Evolutionary conservation across 2,113 vertebrate genomes (phyloP).

Genomic region (Ammodramus savannarum): DNA sequence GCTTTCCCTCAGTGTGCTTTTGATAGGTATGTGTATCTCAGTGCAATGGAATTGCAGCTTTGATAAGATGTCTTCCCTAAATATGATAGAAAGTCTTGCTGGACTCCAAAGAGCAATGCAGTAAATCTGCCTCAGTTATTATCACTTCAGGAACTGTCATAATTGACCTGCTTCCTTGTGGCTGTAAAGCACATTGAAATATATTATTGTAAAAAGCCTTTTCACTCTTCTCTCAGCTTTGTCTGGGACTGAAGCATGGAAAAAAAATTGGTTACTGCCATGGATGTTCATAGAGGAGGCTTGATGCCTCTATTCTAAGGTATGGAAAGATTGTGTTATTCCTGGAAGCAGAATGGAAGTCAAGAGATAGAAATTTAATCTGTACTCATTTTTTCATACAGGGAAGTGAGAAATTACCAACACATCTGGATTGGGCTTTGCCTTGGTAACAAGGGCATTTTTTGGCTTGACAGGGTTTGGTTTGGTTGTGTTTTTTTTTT

Average conservation of each 20-base stretch:
- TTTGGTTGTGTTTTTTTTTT: not conserved
- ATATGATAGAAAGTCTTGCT: not conserved
- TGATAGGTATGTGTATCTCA: not conserved
- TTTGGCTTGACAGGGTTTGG: not conserved
- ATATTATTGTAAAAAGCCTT: not conserved
- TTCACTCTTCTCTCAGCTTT: not conserved
- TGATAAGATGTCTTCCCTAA: not conserved
- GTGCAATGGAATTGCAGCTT: not conserved
- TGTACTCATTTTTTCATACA: not conserved
- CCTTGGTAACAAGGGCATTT: not conserved
- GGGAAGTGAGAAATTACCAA: not conserved
- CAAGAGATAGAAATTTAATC: not conserved
- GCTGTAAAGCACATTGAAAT: not conserved
- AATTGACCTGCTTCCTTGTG: not conserved
- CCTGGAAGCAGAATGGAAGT: not conserved
- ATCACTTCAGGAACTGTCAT: not conserved
- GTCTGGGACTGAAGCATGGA: not conserved
- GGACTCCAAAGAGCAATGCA: not conserved
- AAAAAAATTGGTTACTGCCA: not conserved
- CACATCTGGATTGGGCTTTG: not conserved
- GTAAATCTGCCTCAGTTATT: not conserved
- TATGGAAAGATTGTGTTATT: not conserved
- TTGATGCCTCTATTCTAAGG: not conserved
- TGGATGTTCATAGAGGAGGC: not conserved
- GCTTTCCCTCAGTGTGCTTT: not conserved